A percentile compares a stretch with the other conserved stretches of the same genome.
These are phyloP conservation scores for Platycheirus rosarum DNA, from an alignment of 2,888 invertebrate species.

Conservation along the genomic window DNA sequence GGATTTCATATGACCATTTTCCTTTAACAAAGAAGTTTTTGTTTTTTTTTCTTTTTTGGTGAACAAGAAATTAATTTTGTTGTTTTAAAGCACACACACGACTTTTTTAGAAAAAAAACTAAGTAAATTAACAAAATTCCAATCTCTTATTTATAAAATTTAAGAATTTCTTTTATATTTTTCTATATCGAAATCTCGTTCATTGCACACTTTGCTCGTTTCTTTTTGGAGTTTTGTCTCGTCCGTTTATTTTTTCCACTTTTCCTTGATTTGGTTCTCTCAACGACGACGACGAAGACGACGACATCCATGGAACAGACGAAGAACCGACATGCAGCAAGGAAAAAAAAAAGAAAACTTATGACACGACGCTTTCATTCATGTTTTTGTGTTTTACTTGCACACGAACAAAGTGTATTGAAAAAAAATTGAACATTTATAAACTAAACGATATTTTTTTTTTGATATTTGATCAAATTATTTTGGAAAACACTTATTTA, in stretches of 20 bases:
- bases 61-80: slow-evolving; percentile 8
- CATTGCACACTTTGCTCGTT: slow-evolving; percentile 49
- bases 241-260: slow-evolving; percentile 43
- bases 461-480: slow-evolving; percentile 8
- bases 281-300: slow-evolving; percentile 15
- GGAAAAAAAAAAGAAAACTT: slow-evolving; percentile 49
- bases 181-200: slow-evolving; percentile 35
- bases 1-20: slow-evolving; percentile 33
- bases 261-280: slow-evolving; percentile 45
- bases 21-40: slow-evolving; percentile 27
- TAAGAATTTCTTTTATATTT: slow-evolving; percentile 10
- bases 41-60: slow-evolving; percentile 6
- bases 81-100: background rate
- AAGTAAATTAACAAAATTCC: background rate
- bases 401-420: background rate
- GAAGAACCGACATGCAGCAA: slow-evolving; percentile 51
- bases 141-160: background rate
- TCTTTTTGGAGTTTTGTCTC: slow-evolving; percentile 18
- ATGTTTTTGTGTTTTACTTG: slow-evolving; percentile 40
- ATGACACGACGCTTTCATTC: slow-evolving; percentile 69
- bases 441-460: background rate
- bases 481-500: slow-evolving; percentile 36
- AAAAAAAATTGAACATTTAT: slow-evolving; percentile 16
- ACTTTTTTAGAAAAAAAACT: background rate
- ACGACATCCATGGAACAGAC: slow-evolving; percentile 13